Conservation (phyloP, 1,140 invertebrate species). For the Bombus fervidus region DNA sequence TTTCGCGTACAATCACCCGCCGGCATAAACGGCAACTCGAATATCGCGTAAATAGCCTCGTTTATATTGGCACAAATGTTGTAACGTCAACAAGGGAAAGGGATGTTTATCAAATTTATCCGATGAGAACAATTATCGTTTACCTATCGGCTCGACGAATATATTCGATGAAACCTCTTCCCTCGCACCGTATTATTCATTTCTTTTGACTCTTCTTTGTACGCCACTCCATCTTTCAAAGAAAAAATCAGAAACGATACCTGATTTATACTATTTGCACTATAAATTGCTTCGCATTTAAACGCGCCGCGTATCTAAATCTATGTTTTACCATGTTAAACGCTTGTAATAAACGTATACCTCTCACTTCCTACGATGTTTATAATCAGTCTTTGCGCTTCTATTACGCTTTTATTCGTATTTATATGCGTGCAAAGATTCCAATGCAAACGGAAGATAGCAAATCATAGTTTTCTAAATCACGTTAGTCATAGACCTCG, state of each 20-base stretch:
- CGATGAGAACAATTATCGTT: background rate
- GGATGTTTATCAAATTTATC: background rate
- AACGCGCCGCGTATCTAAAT: background rate
- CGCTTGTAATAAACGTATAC: constrained; percentile 56
- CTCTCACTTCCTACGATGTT: constrained; percentile 72
- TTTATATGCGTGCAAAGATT: constrained; percentile 39
- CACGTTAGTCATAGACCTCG: constrained; percentile 21
- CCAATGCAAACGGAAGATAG: constrained; percentile 18
- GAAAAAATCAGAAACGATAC: background rate
- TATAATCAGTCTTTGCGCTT: constrained; percentile 62
- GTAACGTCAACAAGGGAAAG: constrained; percentile 49
- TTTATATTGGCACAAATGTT: constrained; percentile 64
- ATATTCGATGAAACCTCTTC: background rate
- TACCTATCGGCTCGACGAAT: background rate
- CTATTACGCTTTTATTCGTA: constrained; percentile 48
- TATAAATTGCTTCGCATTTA: background rate
- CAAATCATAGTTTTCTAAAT: background rate
- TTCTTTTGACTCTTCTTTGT: background rate
- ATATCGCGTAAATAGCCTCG: constrained; percentile 61
- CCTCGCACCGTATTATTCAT: background rate
- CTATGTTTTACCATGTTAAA: constrained; percentile 25
- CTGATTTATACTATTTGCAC: background rate
- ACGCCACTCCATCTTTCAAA: background rate
- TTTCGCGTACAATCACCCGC: constrained; percentile 57
- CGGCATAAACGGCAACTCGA: constrained; percentile 61